Conservation (phyloP, 2,888 invertebrate species). For the Augiades crinisus region DNA sequence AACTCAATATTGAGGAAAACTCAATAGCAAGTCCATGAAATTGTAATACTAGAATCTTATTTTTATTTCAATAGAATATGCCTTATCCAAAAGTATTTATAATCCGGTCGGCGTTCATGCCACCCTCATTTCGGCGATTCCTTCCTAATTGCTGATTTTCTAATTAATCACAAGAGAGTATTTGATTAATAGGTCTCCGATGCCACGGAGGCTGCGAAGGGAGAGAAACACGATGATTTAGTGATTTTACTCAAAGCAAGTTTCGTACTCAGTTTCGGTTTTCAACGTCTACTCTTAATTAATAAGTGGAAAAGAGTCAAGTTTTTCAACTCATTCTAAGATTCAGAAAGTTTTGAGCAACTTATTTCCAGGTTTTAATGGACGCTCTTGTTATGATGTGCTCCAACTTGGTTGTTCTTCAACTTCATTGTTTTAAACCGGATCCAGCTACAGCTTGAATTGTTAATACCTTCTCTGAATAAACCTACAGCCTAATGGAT, state of each 20-base stretch:
- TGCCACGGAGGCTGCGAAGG: conserved; percentile 36
- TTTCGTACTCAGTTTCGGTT: conserved; percentile 45
- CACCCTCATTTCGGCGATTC: conserved; percentile 57
- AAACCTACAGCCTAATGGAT: too few species aligned
- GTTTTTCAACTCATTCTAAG: conserved; percentile 24
- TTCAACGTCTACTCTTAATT: conserved; percentile 51
- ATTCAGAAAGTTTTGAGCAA: conserved; percentile 19
- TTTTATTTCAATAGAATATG: too few species aligned
- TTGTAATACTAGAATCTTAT: too few species aligned
- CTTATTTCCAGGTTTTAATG: conserved; percentile 27
- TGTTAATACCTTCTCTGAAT: conserved; percentile 17
- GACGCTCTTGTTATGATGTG: conserved; percentile 27
- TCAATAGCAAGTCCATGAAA: too few species aligned
- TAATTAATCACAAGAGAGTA: conserved; percentile 75
- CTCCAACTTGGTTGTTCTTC: conserved; percentile 17
- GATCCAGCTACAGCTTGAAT: conserved; percentile 15
- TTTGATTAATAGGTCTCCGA: conserved; percentile 75
- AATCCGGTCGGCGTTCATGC: conserved; percentile 18
- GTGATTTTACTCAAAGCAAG: conserved; percentile 48
- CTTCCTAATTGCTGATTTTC: conserved; percentile 72
- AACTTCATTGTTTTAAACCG: conserved; percentile 23
- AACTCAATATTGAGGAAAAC: too few species aligned
- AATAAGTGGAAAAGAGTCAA: conserved; percentile 46
- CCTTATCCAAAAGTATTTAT: conserved; percentile 8
- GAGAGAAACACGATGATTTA: conserved; percentile 54